Conservation (phyloP, 37 sponge, comb jelly and placozoan species). For the Aplysina aerophoba region DNA sequence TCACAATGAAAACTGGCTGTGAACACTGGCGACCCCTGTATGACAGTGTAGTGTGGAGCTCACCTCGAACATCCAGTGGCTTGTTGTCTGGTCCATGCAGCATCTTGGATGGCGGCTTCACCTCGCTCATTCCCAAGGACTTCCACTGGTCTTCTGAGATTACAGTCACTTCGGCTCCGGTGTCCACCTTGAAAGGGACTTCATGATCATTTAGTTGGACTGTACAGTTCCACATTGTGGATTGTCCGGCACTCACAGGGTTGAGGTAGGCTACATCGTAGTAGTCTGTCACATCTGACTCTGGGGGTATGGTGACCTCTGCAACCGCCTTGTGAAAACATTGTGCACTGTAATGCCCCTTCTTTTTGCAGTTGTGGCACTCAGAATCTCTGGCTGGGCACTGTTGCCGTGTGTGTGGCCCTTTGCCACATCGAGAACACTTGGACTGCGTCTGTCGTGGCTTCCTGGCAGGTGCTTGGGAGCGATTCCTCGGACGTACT, state of each 20-base stretch:
- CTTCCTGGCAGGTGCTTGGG: too few species aligned
- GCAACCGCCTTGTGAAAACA: too few species aligned
- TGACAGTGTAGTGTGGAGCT: slow-evolving; percentile 16
- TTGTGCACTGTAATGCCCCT: too few species aligned
- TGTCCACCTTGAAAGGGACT: slow-evolving; percentile 28
- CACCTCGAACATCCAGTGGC: slow-evolving; percentile 21
- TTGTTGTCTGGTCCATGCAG: slow-evolving; percentile 18
- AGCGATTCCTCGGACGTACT: too few species aligned
- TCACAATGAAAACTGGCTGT: slow-evolving; percentile 18
- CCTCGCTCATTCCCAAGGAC: not conserved
- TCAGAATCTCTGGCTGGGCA: too few species aligned
- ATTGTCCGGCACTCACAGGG: not conserved
- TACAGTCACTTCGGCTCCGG: slow-evolving; percentile 19
- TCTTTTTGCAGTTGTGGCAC: too few species aligned
- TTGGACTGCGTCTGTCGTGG: too few species aligned
- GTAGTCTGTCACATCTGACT: too few species aligned
- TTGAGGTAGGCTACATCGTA: not conserved
- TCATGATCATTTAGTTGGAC: slow-evolving; percentile 11
- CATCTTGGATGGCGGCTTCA: slow-evolving; percentile 1
- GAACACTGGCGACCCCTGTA: slow-evolving; percentile 1
- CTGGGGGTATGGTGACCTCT: too few species aligned
- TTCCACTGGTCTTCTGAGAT: slow-evolving; percentile 24
- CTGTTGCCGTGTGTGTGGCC: too few species aligned
- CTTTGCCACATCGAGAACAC: too few species aligned
- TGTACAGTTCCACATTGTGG: not conserved